Percentiles rank a stretch among this genome's conserved stretches.
Conservation (phyloP, 2,797 vertebrate genomes). For the Margarornis squamiger region DNA sequence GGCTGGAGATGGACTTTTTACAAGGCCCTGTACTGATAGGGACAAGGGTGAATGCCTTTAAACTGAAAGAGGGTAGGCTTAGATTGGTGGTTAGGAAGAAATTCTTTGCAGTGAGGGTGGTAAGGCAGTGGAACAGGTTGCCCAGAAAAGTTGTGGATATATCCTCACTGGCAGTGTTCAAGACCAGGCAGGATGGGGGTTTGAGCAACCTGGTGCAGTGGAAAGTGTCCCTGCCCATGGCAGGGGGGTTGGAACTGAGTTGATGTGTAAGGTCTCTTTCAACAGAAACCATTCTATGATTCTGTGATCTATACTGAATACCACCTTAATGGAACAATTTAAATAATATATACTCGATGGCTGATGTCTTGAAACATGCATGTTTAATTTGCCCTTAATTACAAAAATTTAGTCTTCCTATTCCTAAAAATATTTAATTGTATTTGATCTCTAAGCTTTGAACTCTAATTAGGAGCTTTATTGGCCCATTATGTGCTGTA, state of each 20-base stretch:
- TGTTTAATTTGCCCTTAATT: neutral
- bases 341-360: neutral
- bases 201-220: neutral
- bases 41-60: neutral
- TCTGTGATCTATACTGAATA: neutral
- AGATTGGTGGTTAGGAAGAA: neutral
- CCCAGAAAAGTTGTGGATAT: neutral
- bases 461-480: neutral
- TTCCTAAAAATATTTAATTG: neutral
- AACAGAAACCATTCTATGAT: neutral
- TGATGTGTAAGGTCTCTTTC: neutral
- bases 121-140: neutral
- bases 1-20: neutral
- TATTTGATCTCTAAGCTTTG: neutral
- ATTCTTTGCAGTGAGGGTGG: neutral
- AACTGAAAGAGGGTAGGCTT: neutral
- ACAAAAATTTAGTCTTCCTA: neutral
- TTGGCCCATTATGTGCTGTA: neutral
- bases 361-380: neutral
- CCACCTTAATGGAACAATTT: neutral
- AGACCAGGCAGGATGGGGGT: neutral
- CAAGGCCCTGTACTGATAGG: neutral
- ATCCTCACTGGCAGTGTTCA: neutral
- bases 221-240: neutral
- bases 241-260: neutral